A percentile compares a stretch with the other conserved stretches of the same genome.
Conservation (phyloP, 1,140 invertebrate species). For the Acromyrmex heyeri region DNA sequence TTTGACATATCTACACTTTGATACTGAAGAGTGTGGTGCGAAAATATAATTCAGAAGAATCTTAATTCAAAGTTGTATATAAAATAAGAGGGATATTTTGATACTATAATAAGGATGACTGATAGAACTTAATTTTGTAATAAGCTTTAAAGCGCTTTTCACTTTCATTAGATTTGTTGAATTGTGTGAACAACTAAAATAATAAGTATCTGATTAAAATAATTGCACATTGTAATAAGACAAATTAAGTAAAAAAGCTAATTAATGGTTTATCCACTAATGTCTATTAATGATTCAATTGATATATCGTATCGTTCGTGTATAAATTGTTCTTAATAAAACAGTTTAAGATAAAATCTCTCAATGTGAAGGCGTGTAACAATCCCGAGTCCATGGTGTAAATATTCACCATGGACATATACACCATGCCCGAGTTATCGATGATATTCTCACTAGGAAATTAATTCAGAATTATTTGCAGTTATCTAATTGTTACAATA, state of each 20-base stretch:
- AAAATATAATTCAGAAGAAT: constrained; percentile 10
- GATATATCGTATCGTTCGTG: not conserved
- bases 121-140: not conserved
- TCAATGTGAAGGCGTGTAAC: not conserved
- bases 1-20: not conserved
- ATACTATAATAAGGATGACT: not conserved
- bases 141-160: constrained; percentile 8
- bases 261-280: not conserved
- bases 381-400: too few species aligned
- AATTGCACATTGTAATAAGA: not conserved
- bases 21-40: not conserved
- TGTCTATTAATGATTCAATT: not conserved
- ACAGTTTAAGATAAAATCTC: not conserved
- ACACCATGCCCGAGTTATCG: too few species aligned
- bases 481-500: constrained; percentile 7
- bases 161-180: constrained; percentile 3
- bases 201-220: too few species aligned
- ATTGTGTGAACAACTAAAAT: not conserved
- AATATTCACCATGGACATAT: too few species aligned
- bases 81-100: not conserved
- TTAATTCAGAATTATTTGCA: constrained; percentile 30
- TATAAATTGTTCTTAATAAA: not conserved
- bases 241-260: not conserved
- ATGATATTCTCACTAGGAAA: not conserved
- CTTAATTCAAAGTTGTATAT: not conserved